Evolutionary conservation across 2,113 vertebrate species (phyloP), one percentile per base, ranked within the genome.

Genomic region (Tauraco erythrolophus): DNA sequence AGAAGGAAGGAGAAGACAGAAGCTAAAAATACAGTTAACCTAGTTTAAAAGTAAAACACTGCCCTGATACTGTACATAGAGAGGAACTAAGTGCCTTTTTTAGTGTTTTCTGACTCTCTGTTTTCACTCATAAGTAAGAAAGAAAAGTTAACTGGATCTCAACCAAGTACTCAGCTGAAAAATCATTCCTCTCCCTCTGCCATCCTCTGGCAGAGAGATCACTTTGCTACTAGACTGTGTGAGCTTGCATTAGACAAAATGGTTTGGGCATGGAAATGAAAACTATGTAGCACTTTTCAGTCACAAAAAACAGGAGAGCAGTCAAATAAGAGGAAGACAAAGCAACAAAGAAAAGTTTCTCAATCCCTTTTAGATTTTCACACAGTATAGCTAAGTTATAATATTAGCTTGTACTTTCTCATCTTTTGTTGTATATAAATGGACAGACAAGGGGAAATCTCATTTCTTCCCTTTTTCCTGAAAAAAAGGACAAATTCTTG

Each of bases 1-100:
- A 84, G 78, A 77, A 77, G 22, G 37, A 77, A 68, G 46, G 51
- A 87, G 65, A 95, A 39, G 39, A 70, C 45, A 88, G 54, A 84
- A 56, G 61, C 56, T 94, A 94, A 95, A 94, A 97, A 97, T 70
- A 89, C 3, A 3, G 53, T 51, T 93, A 87, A 56, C 66, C 77
- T 90, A 81, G 43, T 83, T 92, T 77, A 69, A 72, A 91, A 93
- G 39, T 95, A 79, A 86, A 94, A 94, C 66, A 74, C 15, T 81
- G 54, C 14, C 46, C 46, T 27, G 30, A 86, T 75, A 71, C 24
- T 35, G 28, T 30, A 61, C 27, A 23, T 15, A 7, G 77, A 84
- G 33, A 77, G 24, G 37, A 95, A 87, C 21, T 43, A 68, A 70
- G 8, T 27, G 19, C 9, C 19, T 80, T 81, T 64, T 28, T 66